Conservation (phyloP, 2,888 invertebrate genomes). For the Temnothorax unifasciatus region DNA sequence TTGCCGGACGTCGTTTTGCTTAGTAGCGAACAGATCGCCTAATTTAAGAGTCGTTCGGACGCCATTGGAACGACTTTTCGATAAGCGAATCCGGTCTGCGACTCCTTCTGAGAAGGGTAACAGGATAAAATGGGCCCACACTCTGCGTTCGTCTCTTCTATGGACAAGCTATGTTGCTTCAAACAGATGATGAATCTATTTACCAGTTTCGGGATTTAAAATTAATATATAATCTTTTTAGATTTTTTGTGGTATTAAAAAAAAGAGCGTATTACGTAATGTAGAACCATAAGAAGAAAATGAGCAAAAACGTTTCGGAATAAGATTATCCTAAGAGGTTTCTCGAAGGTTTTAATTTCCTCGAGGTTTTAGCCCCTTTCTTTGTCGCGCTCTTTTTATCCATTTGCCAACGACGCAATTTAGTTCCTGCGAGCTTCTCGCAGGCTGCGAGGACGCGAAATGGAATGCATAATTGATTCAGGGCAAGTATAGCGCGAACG, state of each 20-base stretch:
- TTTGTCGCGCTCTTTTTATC: constrained; percentile 23
- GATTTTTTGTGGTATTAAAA: background rate
- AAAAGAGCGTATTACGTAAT: background rate
- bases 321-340: background rate
- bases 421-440: constrained; percentile 30
- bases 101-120: constrained; percentile 2
- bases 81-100: constrained; percentile 39
- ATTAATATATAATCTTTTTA: background rate
- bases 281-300: constrained; percentile 12
- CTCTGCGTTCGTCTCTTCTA: background rate
- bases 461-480: constrained; percentile 64
- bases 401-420: constrained; percentile 35
- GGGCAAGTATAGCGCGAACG: constrained; percentile 64
- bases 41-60: constrained; percentile 29
- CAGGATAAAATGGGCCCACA: constrained; percentile 1
- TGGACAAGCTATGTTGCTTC: background rate
- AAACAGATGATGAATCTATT: background rate
- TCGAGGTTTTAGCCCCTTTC: background rate
- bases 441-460: constrained; percentile 47
- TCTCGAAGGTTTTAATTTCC: constrained; percentile 11
- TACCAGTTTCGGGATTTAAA: background rate
- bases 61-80: background rate
- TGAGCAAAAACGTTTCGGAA: constrained; percentile 5
- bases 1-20: background rate
- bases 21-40: constrained; percentile 2